Evolutionary conservation across 2,113 vertebrate species (phyloP), one percentile per base, ranked within the genome.

Genomic region (Lanius collurio): DNA sequence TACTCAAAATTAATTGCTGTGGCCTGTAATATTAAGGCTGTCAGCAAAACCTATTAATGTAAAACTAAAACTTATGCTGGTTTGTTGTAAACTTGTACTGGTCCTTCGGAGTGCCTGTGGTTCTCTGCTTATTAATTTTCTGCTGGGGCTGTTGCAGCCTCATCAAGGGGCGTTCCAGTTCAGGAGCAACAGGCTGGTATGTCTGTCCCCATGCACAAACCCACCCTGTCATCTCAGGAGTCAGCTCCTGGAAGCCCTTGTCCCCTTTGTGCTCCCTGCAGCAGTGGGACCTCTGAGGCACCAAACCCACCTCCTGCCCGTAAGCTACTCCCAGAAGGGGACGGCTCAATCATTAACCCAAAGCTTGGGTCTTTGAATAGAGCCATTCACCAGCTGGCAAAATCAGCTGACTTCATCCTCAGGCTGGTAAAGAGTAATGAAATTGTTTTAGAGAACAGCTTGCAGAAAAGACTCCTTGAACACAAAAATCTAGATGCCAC

Each of bases 401-500:
- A 99, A 96, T 98, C 98, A 81, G 98, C 99, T 81, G 98, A 99
- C 97, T 98, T 98, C 93, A 96, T 99, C 89, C 97, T 98, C 89
- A 96, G 98, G 96, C 97, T 98, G 96, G 97, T 98, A 26, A 98
- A 98, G 96, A 97, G 87, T 4, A 98, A 98, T 92, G 69, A 94
- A 71, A 91, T 98, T 42, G 98, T 98, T 57, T 96, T 98, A 87
- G 98, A 98, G 98, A 87, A 46, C 49, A 49, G 44, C 78, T 83
- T 67, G 47, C 85, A 80, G 78, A 83, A 88, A 87, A 78, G n/a
- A 18, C 10, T 93, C 28, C 33, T 76, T 59, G 17, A 76, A 87
- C n/a, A 39, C 41, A 53, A 37, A 88, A 52, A 67, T 82, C n/a
- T 60, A n/a, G 42, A 59, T 81, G 35, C 22, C 3, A 7, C 6